A percentile compares a stretch with the other conserved stretches of the same genome.
phyloP scores from a whole-genome alignment of 2,113 vertebrate genomes.

The Cyprinodon tularosa region DNA sequence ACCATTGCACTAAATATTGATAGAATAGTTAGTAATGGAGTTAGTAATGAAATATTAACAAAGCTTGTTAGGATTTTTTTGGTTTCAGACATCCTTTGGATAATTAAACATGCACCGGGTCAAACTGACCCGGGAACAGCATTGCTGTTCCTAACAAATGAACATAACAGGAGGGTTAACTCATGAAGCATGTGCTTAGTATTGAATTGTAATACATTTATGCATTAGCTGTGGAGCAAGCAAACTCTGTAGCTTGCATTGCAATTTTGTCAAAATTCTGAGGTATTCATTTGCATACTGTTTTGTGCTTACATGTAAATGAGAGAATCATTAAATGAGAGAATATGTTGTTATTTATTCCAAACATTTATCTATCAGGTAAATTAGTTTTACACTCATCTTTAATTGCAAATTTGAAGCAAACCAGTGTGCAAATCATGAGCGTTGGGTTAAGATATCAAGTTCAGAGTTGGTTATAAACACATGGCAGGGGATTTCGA shows the following conservation, averaged over 20 bases:
- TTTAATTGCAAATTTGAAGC: neutral
- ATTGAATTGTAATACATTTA: neutral
- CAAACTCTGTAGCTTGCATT: neutral
- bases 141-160: no score
- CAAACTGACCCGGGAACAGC: no score
- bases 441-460: neutral
- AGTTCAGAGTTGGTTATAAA: neutral
- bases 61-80: no score
- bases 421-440: neutral
- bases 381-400: neutral
- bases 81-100: no score
- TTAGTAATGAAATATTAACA: no score
- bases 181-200: neutral
- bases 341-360: conserved; percentile 5
- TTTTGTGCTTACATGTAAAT: neutral
- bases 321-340: neutral
- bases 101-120: no score
- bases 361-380: neutral
- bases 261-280: neutral
- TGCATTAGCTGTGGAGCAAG: neutral
- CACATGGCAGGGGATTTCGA: neutral
- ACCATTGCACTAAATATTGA: no score
- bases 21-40: no score
- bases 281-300: neutral
- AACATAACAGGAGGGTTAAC: no score